Evolutionary conservation across 2,113 vertebrate genomes (phyloP).

Genomic region (Odontesthes bonariensis): DNA sequence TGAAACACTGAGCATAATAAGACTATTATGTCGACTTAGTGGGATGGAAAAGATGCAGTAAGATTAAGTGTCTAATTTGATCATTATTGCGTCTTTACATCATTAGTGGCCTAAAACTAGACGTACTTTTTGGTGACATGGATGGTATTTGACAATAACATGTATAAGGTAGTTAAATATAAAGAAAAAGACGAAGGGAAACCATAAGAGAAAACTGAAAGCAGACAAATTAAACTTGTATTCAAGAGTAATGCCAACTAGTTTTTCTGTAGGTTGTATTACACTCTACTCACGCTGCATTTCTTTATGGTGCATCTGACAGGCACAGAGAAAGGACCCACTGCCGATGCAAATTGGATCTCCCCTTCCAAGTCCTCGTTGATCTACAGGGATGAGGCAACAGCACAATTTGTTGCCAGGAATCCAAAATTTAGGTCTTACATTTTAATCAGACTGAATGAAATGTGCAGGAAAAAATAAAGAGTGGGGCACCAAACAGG

Average conservation of each 20-base stretch:
- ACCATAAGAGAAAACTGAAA: background rate
- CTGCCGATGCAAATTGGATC: slow-evolving; percentile 86
- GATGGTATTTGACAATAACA: background rate
- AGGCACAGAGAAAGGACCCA: slow-evolving; percentile 86
- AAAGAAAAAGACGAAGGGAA: background rate
- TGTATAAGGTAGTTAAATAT: background rate
- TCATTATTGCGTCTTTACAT: background rate
- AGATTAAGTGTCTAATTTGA: background rate
- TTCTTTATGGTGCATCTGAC: slow-evolving; percentile 90
- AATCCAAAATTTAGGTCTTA: slow-evolving; percentile 10
- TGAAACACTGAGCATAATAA: background rate
- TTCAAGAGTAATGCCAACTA: background rate
- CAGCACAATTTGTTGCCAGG: slow-evolving; percentile 26
- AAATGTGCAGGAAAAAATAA: background rate
- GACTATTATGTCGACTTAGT: background rate
- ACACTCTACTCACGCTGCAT: slow-evolving; percentile 85
- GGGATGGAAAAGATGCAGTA: background rate
- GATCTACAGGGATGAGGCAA: slow-evolving; percentile 76
- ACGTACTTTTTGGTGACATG: background rate
- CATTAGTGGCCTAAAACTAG: slow-evolving; percentile 2
- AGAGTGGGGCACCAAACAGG: slow-evolving; percentile 1
- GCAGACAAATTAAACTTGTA: background rate
- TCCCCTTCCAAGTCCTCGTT: slow-evolving; percentile 90
- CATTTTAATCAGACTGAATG: background rate
- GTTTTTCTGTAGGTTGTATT: background rate